Evolutionary conservation across 2,113 vertebrate genomes (phyloP), one percentile per base, ranked within the genome.

Genomic region (Eurystomus gularis): DNA sequence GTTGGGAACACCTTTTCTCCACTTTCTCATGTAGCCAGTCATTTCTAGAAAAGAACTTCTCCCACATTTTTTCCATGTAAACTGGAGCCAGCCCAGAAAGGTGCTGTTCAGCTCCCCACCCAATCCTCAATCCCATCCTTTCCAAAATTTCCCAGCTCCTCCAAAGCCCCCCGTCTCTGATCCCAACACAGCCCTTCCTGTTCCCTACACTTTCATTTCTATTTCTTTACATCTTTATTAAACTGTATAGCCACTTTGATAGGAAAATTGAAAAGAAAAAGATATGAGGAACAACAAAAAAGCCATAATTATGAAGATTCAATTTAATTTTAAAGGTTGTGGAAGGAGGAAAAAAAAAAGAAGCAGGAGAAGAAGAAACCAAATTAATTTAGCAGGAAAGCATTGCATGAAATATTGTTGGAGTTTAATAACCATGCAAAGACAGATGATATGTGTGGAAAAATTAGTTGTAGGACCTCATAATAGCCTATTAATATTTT

Each of bases 321-420:
- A 98, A 97, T 98, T 97, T 98, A 98, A 98, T 98, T 98, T 97
- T 97, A 97, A 97, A 98, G 97, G 98, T 98, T 98, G 98, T 98
- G 97, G 97, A 98, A 97, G 97, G 95, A 97, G 85, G 88, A 91
- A 98, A 98, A 98, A 92, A 96, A 98, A 98, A 98, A 97, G 96
- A 96, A 98, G 91, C 96, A 97, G 97, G 96, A 98, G 97, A 98
- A 98, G 97, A 97, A 98, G 98, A 97, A 98, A 98, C 97, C 97
- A 98, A 98, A 98, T 98, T 98, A 97, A 97, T 98, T 98, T 97
- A 98, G 98, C 97, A 98, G 97, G 97, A 98, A 99, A 98, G 97
- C 97, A 98, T 98, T 98, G 98, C 98, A 98, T 98, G 98, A 98
- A 98, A 98, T 98, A 99, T 98, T 98, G 99, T 99, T 98, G 97